phyloP scores from a whole-genome alignment of 2,797 vertebrate genomes.

The Betta splendens region DNA sequence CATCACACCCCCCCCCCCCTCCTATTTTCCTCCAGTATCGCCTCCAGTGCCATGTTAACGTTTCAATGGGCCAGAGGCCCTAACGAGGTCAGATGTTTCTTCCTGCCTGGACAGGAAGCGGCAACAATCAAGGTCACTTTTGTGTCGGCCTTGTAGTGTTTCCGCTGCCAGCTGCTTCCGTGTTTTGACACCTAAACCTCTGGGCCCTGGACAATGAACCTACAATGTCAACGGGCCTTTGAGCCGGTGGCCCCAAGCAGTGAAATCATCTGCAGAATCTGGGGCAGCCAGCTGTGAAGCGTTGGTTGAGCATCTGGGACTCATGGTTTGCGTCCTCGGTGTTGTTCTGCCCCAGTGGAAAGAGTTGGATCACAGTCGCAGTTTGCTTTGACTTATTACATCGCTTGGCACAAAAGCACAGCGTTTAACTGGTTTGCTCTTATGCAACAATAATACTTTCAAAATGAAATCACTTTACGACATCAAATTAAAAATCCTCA shows the following conservation, averaged over 20 bases:
- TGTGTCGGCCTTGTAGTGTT: conserved; percentile 59
- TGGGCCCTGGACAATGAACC: conserved; percentile 61
- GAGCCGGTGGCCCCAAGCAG: conserved; percentile 31
- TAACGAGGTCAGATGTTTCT: conserved; percentile 48
- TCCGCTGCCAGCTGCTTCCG: conserved; percentile 76
- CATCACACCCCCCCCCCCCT: conserved; percentile 6
- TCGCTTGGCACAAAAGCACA: conserved; percentile 21
- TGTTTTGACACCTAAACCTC: conserved; percentile 67
- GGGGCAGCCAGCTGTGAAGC: conserved; percentile 69
- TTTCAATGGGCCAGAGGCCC: conserved; percentile 55
- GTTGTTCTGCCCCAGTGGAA: conserved; percentile 62
- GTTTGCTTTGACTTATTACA: conserved; percentile 27
- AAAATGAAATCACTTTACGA: conserved; percentile 35
- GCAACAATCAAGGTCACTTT: conserved; percentile 61
- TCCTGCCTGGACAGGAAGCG: conserved; percentile 68
- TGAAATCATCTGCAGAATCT: conserved; percentile 59
- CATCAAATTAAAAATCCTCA: too few relatives aligned
- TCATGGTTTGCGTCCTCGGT: conserved; percentile 60
- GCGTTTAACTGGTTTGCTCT: conserved; percentile 41
- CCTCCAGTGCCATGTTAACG: conserved; percentile 59
- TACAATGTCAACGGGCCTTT: conserved; percentile 41
- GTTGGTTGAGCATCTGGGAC: conserved; percentile 60
- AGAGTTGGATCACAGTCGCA: conserved; percentile 39
- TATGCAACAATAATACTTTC: conserved; percentile 27
- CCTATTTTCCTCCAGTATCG: conserved; percentile 42